These are phyloP conservation scores for Morone saxatilis DNA, from an alignment of 2,113 vertebrate species.

Conservation along the genomic window DNA sequence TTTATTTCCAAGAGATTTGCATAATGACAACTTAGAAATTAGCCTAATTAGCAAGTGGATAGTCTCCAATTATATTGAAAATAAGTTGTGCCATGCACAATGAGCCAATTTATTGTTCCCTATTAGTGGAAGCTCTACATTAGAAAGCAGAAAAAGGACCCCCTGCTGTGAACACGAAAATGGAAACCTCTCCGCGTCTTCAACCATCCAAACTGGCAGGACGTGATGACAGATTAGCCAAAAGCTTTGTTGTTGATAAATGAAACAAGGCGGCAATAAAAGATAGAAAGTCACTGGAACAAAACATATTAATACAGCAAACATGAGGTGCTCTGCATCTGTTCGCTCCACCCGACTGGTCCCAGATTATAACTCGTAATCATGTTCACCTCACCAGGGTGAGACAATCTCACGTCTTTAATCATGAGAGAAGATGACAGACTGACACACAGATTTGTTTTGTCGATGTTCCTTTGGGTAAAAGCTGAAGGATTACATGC, in stretches of 20 bases:
- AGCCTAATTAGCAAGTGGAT: slow-evolving; percentile 73
- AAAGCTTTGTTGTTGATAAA: slow-evolving; percentile 57
- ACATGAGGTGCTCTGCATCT: slow-evolving; percentile 16
- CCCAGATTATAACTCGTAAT: slow-evolving; percentile 28
- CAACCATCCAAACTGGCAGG: slow-evolving; percentile 78
- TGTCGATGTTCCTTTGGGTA: not conserved
- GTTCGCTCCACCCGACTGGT: not conserved
- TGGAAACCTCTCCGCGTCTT: slow-evolving; percentile 69
- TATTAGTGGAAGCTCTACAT: slow-evolving; percentile 47
- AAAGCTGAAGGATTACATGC: slow-evolving; percentile 42
- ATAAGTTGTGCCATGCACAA: slow-evolving; percentile 34
- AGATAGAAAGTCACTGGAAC: slow-evolving; percentile 10
- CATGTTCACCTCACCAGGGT: slow-evolving; percentile 10
- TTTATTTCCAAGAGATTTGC: slow-evolving; percentile 67
- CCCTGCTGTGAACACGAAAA: slow-evolving; percentile 74
- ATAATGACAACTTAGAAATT: slow-evolving; percentile 53
- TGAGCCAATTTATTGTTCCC: slow-evolving; percentile 70
- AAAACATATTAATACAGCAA: slow-evolving; percentile 2
- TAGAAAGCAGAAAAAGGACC: slow-evolving; percentile 39
- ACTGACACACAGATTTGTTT: slow-evolving; percentile 21
- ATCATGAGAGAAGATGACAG: slow-evolving; percentile 17
- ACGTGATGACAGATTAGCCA: slow-evolving; percentile 59
- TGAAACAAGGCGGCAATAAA: slow-evolving; percentile 29
- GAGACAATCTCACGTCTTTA: slow-evolving; percentile 28
- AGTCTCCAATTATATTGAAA: slow-evolving; percentile 61